These are phyloP conservation scores for Acheta domesticus DNA, from an alignment of 2,888 invertebrate genomes.

Conservation along the genomic window DNA sequence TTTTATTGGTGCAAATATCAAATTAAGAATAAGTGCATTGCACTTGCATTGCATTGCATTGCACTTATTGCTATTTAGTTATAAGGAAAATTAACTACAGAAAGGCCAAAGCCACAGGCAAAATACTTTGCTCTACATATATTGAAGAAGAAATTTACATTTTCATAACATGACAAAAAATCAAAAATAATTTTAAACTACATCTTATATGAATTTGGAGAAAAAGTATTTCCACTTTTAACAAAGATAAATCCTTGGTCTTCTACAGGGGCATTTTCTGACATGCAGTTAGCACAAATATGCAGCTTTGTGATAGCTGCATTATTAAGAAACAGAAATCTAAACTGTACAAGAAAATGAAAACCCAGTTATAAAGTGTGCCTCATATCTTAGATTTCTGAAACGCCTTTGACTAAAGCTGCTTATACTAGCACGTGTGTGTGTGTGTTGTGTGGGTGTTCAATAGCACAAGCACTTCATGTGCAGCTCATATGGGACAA, in stretches of 20 bases:
- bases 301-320: neutral
- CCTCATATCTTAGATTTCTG: neutral
- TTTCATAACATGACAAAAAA: too few species aligned
- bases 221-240: too few species aligned
- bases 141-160: too few species aligned
- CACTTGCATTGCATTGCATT: too few species aligned
- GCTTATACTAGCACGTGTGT: neutral
- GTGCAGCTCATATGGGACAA: neutral
- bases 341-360: neutral
- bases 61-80: too few species aligned
- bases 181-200: too few species aligned
- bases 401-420: neutral
- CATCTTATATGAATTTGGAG: too few species aligned
- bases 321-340: neutral
- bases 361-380: neutral
- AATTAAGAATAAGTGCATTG: too few species aligned
- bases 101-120: too few species aligned
- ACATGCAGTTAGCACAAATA: neutral
- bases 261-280: neutral
- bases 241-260: conserved; percentile 4
- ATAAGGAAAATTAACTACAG: too few species aligned
- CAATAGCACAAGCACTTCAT: conserved; percentile 11
- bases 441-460: conserved; percentile 11
- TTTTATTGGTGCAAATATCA: too few species aligned
- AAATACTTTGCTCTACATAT: too few species aligned